phyloP scores from a whole-genome alignment of 2,113 vertebrate genomes.

The Salvelinus fontinalis region DNA sequence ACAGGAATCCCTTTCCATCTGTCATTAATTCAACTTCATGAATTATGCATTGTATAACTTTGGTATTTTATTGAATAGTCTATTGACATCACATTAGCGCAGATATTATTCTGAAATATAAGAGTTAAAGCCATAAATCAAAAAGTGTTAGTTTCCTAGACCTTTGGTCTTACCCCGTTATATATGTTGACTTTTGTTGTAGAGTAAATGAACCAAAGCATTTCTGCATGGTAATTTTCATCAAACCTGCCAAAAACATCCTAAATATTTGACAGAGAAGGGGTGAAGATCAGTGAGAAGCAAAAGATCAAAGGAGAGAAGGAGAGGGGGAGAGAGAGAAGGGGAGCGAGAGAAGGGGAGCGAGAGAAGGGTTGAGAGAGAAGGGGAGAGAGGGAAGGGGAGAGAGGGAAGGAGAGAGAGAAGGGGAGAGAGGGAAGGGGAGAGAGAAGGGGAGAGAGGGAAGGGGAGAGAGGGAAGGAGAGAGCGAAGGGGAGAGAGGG shows the following conservation, averaged over 20 bases:
- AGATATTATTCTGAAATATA: constrained; percentile 21
- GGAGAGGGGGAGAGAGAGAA: constrained; percentile 6
- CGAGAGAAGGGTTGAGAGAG: too few species aligned
- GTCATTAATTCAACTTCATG: neutral
- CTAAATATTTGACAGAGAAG: constrained; percentile 76
- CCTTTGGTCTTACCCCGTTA: constrained; percentile 25
- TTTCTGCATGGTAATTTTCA: constrained; percentile 67
- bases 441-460: neutral
- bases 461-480: neutral
- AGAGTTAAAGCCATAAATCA: constrained; percentile 14
- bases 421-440: neutral
- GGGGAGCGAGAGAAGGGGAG: too few species aligned
- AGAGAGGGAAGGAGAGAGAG: too few species aligned
- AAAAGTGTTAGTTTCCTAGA: constrained; percentile 26
- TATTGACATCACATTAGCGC: constrained; percentile 1
- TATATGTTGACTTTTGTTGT: constrained; percentile 49
- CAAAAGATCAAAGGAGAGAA: constrained; percentile 44
- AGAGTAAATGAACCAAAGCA: constrained; percentile 67
- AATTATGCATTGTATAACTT: constrained; percentile 2
- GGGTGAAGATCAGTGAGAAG: constrained; percentile 70
- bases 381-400: too few species aligned
- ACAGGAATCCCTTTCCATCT: constrained; percentile 7
- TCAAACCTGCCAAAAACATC: constrained; percentile 73
- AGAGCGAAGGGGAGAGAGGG: neutral
- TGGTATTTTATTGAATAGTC: constrained; percentile 15